phyloP scores from a whole-genome alignment of 1,140 invertebrate genomes.

The Gryllus bimaculatus region DNA sequence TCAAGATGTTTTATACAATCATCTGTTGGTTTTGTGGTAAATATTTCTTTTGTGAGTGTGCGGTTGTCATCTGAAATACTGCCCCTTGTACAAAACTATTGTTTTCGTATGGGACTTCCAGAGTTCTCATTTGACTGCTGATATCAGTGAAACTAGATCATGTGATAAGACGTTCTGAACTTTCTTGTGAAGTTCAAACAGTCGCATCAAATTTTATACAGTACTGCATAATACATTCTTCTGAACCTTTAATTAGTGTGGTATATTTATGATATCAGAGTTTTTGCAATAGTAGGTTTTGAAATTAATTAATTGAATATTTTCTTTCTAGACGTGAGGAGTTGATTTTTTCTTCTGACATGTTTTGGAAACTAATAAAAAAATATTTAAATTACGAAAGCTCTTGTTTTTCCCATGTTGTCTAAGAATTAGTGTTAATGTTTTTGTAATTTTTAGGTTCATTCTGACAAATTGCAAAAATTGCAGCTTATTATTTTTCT shows the following conservation, averaged over 20 bases:
- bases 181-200: neutral
- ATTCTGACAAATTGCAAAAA: too few relatives aligned
- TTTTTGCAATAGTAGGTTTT: neutral
- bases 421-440: too few relatives aligned
- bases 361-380: neutral
- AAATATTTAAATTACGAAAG: constrained; percentile 6
- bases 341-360: neutral
- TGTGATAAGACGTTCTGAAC: neutral
- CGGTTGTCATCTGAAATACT: neutral
- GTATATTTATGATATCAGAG: neutral
- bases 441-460: too few relatives aligned
- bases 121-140: neutral
- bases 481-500: too few relatives aligned
- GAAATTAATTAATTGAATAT: neutral
- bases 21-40: neutral
- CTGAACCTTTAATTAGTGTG: neutral
- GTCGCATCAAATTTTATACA: neutral
- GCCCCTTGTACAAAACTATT: neutral
- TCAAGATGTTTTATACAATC: neutral
- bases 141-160: neutral
- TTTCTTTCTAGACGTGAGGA: neutral
- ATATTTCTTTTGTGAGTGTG: neutral
- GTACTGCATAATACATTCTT: neutral
- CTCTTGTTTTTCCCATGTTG: neutral
- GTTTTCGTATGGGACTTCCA: neutral